Evolutionary conservation across 2,797 vertebrate species (phyloP).

Genomic region (Parotocinclus haroldoi): DNA sequence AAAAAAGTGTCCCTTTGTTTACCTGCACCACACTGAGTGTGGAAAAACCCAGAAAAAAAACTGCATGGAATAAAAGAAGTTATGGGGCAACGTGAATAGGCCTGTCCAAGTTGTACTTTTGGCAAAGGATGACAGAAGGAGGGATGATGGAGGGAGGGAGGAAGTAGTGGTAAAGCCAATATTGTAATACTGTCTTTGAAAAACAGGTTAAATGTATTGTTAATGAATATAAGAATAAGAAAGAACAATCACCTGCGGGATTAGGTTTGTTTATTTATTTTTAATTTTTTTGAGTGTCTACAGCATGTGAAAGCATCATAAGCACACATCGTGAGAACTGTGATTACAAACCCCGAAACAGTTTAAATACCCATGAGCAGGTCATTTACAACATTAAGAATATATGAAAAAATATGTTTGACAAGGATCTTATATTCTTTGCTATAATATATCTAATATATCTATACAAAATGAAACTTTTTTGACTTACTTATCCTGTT

Average conservation of each 20-base stretch:
- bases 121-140: conserved; percentile 34
- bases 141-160: conserved; percentile 10
- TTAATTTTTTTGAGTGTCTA: background rate
- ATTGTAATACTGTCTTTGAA: too few relatives aligned
- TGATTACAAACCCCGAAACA: too few relatives aligned
- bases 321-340: too few relatives aligned
- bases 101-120: conserved; percentile 38
- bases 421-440: too few relatives aligned
- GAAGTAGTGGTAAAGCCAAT: too few relatives aligned
- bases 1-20: conserved; percentile 44
- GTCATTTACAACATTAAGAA: too few relatives aligned
- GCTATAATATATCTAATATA: too few relatives aligned
- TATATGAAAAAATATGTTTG: too few relatives aligned
- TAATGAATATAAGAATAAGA: conserved; percentile 17
- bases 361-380: too few relatives aligned
- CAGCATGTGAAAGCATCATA: background rate
- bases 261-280: background rate
- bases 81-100: conserved; percentile 28
- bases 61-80: conserved; percentile 28
- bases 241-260: background rate
- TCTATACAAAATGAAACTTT: too few relatives aligned
- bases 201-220: background rate
- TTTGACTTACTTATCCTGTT: too few relatives aligned
- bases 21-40: conserved; percentile 17
- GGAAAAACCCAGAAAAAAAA: conserved; percentile 31